Percentiles rank a stretch among this genome's conserved stretches.
Conservation (phyloP, 2,113 vertebrate genomes). For the Leptocoma aspasia region DNA sequence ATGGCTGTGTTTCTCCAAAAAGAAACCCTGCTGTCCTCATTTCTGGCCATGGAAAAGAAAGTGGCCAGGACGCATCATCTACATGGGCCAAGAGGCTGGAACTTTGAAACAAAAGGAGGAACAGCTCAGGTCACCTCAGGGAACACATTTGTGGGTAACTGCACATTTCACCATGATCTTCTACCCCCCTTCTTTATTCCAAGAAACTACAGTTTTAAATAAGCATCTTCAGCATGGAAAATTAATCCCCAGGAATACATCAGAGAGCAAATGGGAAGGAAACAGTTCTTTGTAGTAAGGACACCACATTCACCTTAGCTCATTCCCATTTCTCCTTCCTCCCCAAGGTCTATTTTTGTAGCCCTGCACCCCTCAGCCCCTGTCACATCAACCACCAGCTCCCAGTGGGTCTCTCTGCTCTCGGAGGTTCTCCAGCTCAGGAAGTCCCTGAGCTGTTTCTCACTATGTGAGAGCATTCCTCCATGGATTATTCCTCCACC, state of each 20-base stretch:
- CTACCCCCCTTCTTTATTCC: not conserved
- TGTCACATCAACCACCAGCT: not conserved
- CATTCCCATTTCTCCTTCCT: not conserved
- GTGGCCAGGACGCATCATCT: not conserved
- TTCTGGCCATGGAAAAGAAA: not conserved
- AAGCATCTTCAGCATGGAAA: not conserved
- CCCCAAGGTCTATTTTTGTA: not conserved
- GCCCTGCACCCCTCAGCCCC: not conserved
- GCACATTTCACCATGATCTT: not conserved
- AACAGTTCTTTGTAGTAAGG: not conserved
- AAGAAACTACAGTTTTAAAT: not conserved
- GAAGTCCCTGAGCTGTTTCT: too few relatives aligned
- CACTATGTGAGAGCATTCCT: rapidly evolving
- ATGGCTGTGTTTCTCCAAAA: not conserved
- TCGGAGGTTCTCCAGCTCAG: not conserved
- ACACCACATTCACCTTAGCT: not conserved
- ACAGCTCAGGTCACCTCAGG: not conserved
- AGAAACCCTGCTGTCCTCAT: not conserved
- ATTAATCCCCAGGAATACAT: not conserved
- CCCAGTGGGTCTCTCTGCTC: not conserved
- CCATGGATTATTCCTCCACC: not conserved
- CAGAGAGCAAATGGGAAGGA: not conserved
- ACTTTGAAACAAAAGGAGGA: not conserved
- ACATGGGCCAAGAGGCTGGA: not conserved
- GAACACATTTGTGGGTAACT: not conserved